Evolutionary conservation across 2,888 invertebrate species (phyloP), one percentile per base, ranked within the genome.

Genomic region (Sinopyrophorus schimmeli): DNA sequence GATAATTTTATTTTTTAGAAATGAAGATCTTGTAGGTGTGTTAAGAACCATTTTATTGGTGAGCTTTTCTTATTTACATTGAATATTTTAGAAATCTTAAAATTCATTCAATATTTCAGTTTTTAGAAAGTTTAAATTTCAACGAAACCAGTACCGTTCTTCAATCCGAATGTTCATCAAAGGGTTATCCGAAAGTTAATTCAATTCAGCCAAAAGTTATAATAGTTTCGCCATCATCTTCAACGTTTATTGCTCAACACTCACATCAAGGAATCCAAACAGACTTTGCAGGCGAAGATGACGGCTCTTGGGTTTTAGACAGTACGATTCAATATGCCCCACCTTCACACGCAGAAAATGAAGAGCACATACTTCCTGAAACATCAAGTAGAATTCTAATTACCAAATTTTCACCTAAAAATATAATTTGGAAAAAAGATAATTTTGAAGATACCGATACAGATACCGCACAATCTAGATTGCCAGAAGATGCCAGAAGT

Each of bases 31-130:
- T 10, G 9, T 35, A 20, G 49, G 54, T 14, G 52, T 55, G 15
- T 42, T 58, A 12, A 58, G 44, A 54, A 55, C 58, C 3, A 44
- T 58, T 44, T 52, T 39, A 35, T 30, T 55, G 47, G 58, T 58
- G 48, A 40, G 55, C 12, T 24, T 26, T 37, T 16, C 5, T n/a
- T 16, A 3, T 10, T 7, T 15, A 3, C 17, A 18, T 32, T 17
- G 12, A 10, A 11, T 9, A 32, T 17, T 39, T 21, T 20, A 35
- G 5, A 20, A 9, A 18, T 41, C 4, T 5, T 2, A 21, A 21
- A 21, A 5, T 3, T 6, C 1, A n/a, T 20, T 17, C 3, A 11
- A 2, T 10, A 18, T 16, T 23, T 20, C 42, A 54, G 51, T 58
- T 58, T 52, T 49, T 58, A 47, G 55, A 57, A 32, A 47, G 40